phyloP scores from a whole-genome alignment of 2,113 vertebrate genomes.

The Meriones unguiculatus region DNA sequence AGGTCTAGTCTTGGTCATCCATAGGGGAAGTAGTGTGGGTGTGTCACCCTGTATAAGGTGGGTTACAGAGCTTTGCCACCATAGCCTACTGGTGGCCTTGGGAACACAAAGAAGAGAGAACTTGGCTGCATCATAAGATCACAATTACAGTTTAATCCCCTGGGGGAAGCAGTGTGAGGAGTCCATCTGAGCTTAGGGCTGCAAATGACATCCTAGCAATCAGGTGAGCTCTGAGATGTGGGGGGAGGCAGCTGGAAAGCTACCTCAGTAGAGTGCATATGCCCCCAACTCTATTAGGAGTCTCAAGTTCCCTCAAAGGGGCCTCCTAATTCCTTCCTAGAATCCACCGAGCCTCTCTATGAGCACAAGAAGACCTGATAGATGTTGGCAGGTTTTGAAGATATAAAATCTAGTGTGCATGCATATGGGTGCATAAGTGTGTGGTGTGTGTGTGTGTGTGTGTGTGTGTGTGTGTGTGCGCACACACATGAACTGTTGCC shows the following conservation, averaged over 20 bases:
- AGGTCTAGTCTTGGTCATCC: background rate
- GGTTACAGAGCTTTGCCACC: background rate
- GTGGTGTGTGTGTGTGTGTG: background rate
- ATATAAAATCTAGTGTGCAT: accelerated
- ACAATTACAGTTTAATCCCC: background rate
- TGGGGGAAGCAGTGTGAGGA: background rate
- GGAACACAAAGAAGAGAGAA: background rate
- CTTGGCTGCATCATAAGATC: background rate
- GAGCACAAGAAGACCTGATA: background rate
- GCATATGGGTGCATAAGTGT: too few relatives aligned
- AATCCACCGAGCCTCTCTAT: background rate
- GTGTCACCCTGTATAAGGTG: background rate
- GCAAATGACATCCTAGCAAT: background rate
- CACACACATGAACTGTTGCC: background rate
- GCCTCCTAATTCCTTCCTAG: background rate
- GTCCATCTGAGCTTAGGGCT: background rate
- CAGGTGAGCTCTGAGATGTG: accelerated
- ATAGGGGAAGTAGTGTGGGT: background rate
- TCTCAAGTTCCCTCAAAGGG: background rate
- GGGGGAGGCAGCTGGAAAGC: background rate
- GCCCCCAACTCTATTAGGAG: background rate
- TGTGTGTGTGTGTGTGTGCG: too few relatives aligned
- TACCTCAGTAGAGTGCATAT: background rate
- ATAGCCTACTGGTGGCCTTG: background rate
- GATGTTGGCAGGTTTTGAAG: background rate